Base-by-base conservation (phyloP, 2,888 invertebrate species). In the Entomobrya multifasciata region DNA sequence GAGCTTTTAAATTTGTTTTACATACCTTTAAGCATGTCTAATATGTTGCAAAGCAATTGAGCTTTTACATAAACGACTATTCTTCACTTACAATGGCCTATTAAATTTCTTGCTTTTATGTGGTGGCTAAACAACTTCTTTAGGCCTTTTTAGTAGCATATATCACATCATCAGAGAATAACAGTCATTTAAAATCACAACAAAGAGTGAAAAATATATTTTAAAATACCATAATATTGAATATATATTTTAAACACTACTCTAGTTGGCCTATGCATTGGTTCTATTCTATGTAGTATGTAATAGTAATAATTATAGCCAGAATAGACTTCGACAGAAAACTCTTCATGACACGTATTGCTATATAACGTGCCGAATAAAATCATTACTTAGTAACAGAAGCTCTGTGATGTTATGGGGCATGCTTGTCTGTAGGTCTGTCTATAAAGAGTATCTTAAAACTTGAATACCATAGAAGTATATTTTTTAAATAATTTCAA, bases 11-110 rank as follows among this genome's bases (percentile, higher is more conserved):
- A 44, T 52, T 52, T 27, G 72, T 55, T 55, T 4, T 72, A 72
- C n/a, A n/a, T n/a, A n/a, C n/a, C n/a, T n/a, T n/a, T n/a, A n/a
- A n/a, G n/a, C n/a, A n/a, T n/a, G n/a, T n/a, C n/a, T n/a, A n/a
- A n/a, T n/a, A n/a, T n/a, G n/a, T n/a, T n/a, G n/a, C n/a, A n/a
- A n/a, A 55, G 55, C 74, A 55, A 60, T 57, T 41, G 6, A 13
- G 1, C 4, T 82, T 80, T 30, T 27, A 60, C 62, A 82, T 74
- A 82, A 82, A 74, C 15, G 82, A 20, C 74, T 82, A 72, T 72
- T 57, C 70, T 70, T 81, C 49, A 82, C 13, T 20, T 57, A 52
- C 57, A 82, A 82, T 62, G 49, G n/a, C 47, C 62, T 62, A 82
- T 82, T 82, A 80, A 74, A 27, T 82, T 20, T 82, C 57, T 72